A percentile compares a stretch with the other conserved stretches of the same genome.
Conservation (phyloP, 2,797 vertebrate species). For the Enteromius treurensis region DNA sequence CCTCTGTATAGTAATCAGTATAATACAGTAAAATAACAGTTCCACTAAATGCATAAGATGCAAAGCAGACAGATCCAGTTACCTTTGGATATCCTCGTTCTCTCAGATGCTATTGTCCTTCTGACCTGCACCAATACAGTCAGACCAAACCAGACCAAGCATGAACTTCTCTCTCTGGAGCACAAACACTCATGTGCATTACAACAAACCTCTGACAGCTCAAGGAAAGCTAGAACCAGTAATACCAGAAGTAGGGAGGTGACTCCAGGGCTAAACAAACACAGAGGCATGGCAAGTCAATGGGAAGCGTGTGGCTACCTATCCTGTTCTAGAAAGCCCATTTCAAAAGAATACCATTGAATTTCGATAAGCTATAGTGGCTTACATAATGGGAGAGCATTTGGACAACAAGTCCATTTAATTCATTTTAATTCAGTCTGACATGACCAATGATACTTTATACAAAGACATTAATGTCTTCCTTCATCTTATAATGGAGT, state of each 20-base stretch:
- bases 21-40: not conserved
- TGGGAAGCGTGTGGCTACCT: constrained; percentile 18
- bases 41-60: not conserved
- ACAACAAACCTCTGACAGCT: constrained; percentile 41
- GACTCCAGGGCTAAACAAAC: constrained; percentile 36
- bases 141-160: constrained; percentile 45
- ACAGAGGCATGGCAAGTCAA: constrained; percentile 12
- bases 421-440: constrained; percentile 32
- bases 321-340: constrained; percentile 37
- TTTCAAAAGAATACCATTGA: constrained; percentile 21
- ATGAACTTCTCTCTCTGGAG: constrained; percentile 42
- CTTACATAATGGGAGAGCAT: not conserved
- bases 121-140: not conserved
- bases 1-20: not conserved
- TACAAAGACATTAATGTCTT: not conserved
- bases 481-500: not conserved
- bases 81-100: constrained; percentile 18
- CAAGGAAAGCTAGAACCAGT: constrained; percentile 55
- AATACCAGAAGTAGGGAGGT: constrained; percentile 55
- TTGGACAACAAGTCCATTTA: not conserved
- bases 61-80: not conserved
- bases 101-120: not conserved
- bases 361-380: constrained; percentile 10
- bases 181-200: constrained; percentile 33
- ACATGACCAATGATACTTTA: not conserved